Evolutionary conservation across 2,797 vertebrate genomes (phyloP).

Genomic region (Champsocephalus esox): DNA sequence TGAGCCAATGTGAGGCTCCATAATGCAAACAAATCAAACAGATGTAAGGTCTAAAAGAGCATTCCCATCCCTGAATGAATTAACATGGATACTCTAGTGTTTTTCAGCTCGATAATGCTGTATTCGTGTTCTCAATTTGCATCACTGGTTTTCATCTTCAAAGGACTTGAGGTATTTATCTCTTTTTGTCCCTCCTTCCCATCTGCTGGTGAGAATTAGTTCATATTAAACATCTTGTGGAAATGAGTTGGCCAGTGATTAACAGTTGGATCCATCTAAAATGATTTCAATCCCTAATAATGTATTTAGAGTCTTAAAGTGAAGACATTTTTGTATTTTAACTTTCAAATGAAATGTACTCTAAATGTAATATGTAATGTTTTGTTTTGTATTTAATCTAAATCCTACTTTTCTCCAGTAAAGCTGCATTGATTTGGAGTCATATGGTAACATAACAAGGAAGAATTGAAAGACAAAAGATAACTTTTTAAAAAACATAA

Average conservation of each 20-base stretch:
- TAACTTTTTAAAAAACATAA: too few species aligned
- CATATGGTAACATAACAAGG: too few species aligned
- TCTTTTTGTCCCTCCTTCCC: slow-evolving; percentile 27
- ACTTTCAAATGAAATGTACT: neutral
- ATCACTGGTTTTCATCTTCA: slow-evolving; percentile 39
- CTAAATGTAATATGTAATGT: neutral
- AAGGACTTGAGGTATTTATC: slow-evolving; percentile 9
- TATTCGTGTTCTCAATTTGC: slow-evolving; percentile 22
- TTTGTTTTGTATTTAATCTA: neutral
- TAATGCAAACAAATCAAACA: neutral
- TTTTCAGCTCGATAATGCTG: slow-evolving; percentile 7
- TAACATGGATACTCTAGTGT: neutral
- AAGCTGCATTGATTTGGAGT: too few species aligned
- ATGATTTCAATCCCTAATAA: slow-evolving; percentile 1
- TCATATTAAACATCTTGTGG: neutral
- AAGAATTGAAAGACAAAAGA: too few species aligned
- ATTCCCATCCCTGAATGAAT: neutral
- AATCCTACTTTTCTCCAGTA: too few species aligned
- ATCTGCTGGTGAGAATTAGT: slow-evolving; percentile 40
- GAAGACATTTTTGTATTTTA: neutral
- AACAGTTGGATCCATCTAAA: neutral
- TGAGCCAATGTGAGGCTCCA: neutral
- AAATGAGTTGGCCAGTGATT: neutral
- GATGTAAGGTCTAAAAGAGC: slow-evolving; percentile 17
- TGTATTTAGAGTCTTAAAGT: neutral